Evolutionary conservation across 2,113 vertebrate genomes (phyloP).

Genomic region (Lamprotornis superbus): DNA sequence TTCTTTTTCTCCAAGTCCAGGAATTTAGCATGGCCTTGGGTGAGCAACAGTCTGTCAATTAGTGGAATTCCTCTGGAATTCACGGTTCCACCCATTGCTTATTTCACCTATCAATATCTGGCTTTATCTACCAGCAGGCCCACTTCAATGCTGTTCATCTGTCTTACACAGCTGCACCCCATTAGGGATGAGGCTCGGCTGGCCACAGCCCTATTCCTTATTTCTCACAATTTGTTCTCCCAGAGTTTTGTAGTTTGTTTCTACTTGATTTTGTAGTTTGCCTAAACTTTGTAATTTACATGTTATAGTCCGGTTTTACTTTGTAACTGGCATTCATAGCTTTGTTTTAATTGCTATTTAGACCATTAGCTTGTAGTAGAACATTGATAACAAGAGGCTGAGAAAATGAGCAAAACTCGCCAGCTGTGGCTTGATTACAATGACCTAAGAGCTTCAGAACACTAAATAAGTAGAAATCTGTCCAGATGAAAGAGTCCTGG

Average conservation of each 20-base stretch:
- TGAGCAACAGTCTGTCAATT: background rate
- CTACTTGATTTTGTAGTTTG: background rate
- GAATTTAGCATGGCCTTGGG: background rate
- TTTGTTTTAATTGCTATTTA: background rate
- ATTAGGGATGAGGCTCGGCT: no score
- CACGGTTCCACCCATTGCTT: background rate
- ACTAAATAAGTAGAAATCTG: background rate
- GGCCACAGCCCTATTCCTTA: no score
- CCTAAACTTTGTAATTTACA: background rate
- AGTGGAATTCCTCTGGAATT: background rate
- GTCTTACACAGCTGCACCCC: no score
- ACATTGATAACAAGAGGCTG: background rate
- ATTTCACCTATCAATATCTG: background rate
- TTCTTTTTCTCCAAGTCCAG: background rate
- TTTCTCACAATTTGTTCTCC: no score
- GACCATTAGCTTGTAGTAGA: background rate
- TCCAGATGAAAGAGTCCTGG: background rate
- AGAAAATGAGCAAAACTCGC: background rate
- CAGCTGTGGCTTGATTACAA: background rate
- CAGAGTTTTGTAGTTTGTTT: no score
- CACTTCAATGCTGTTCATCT: no score
- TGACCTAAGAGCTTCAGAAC: background rate
- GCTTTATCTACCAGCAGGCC: background rate
- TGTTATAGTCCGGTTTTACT: background rate
- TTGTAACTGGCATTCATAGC: accelerated